Percentiles rank a stretch among this genome's conserved stretches.
These are phyloP conservation scores for Venusia cambrica DNA, from an alignment of 2,888 invertebrate genomes.

Conservation along the genomic window DNA sequence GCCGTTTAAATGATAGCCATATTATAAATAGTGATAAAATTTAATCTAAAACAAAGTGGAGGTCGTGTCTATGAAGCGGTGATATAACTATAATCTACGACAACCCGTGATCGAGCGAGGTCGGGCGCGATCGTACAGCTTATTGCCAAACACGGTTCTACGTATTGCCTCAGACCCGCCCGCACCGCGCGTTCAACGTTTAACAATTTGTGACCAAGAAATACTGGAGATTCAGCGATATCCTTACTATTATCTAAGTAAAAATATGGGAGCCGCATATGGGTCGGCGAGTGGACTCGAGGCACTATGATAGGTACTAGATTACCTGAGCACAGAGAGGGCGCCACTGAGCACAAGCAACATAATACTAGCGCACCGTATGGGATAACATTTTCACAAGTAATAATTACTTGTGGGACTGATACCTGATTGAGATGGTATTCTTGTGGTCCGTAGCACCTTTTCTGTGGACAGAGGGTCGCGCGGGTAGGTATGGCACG, in stretches of 20 bases:
- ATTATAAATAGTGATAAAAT: conserved; percentile 46
- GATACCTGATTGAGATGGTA: too few relatives aligned
- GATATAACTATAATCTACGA: conserved; percentile 48
- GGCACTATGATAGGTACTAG: conserved; percentile 51
- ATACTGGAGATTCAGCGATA: conserved; percentile 26
- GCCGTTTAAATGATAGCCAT: too few relatives aligned
- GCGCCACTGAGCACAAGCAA: conserved; percentile 8
- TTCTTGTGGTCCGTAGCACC: neutral
- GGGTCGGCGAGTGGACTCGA: conserved; percentile 42
- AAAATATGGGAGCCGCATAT: conserved; percentile 33
- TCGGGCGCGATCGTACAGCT: conserved; percentile 18
- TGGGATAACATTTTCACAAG: too few relatives aligned
- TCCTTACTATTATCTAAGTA: conserved; percentile 24
- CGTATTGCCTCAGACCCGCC: conserved; percentile 25
- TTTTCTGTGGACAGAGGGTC: neutral
- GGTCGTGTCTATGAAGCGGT: conserved; percentile 57
- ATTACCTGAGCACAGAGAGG: conserved; percentile 14
- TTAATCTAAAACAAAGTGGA: conserved; percentile 52
- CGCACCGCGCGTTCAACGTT: conserved; percentile 13
- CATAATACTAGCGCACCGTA: too few relatives aligned
- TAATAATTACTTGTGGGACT: too few relatives aligned
- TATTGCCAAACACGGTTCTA: conserved; percentile 16
- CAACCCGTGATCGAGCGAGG: conserved; percentile 9
- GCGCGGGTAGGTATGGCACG: conserved; percentile 26
- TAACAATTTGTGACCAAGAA: conserved; percentile 25